Conservation (phyloP, 2,797 vertebrate species). For the Buceros bicornis region DNA sequence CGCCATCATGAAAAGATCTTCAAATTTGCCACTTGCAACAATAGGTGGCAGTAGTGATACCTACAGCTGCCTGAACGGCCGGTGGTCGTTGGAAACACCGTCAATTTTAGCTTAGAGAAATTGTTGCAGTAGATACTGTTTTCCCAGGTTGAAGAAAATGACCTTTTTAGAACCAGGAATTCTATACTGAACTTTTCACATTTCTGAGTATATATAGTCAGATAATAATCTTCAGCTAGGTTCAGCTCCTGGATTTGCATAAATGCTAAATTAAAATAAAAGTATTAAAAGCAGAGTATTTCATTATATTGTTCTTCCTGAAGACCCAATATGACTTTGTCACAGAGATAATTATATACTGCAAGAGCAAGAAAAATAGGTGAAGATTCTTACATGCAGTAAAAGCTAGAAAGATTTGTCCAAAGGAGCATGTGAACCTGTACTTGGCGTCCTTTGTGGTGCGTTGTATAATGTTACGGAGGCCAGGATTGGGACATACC, state of each 20-base stretch:
- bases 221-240: not conserved
- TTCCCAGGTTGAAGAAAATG: not conserved
- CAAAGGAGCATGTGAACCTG: not conserved
- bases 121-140: not conserved
- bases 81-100: not conserved
- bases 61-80: slow-evolving; percentile 6
- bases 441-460: not conserved
- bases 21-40: slow-evolving; percentile 38
- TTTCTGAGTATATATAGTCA: not conserved
- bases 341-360: not conserved
- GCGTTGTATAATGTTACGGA: not conserved
- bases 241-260: not conserved
- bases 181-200: not conserved
- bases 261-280: not conserved
- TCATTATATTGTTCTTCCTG: not conserved
- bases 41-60: slow-evolving; percentile 72
- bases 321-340: not conserved
- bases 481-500: not conserved
- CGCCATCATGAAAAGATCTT: not conserved
- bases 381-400: not conserved
- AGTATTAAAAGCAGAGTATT: not conserved
- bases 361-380: not conserved
- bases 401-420: not conserved
- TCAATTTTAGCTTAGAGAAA: not conserved
- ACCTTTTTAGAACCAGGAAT: not conserved